phyloP scores from a whole-genome alignment of 2,888 invertebrate genomes.

The Agriotes lineatus region DNA sequence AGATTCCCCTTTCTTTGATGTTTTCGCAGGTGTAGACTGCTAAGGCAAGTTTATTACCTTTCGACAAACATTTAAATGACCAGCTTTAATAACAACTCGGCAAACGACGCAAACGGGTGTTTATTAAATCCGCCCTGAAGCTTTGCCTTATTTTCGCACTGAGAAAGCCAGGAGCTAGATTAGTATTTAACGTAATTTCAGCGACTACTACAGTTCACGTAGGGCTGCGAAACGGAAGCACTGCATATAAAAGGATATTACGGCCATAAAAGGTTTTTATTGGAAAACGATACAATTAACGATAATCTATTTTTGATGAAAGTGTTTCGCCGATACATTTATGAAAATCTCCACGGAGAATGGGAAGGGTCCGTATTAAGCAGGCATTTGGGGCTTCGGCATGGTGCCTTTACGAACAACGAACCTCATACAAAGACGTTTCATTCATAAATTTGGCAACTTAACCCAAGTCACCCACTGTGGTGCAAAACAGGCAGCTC shows the following conservation, averaged over 20 bases:
- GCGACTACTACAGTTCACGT: too few relatives aligned
- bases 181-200: too few relatives aligned
- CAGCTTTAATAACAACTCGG: neutral
- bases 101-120: neutral
- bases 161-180: too few relatives aligned
- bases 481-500: slow-evolving; percentile 20
- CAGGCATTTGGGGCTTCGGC: neutral
- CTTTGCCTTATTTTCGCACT: neutral
- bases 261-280: neutral
- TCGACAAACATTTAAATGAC: slow-evolving; percentile 13
- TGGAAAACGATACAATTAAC: neutral
- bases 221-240: too few relatives aligned
- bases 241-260: too few relatives aligned
- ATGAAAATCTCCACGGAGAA: neutral
- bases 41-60: slow-evolving; percentile 4
- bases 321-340: neutral
- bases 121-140: neutral
- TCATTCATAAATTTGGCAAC: slow-evolving; percentile 26
- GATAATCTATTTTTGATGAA: slow-evolving; percentile 16
- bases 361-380: neutral
- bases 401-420: neutral
- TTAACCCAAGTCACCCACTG: slow-evolving; percentile 22
- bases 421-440: slow-evolving; percentile 13
- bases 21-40: slow-evolving; percentile 10
- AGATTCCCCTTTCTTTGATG: slow-evolving; percentile 10